Conservation (phyloP, 1,140 invertebrate species). For the Diorhabda sublineata region DNA sequence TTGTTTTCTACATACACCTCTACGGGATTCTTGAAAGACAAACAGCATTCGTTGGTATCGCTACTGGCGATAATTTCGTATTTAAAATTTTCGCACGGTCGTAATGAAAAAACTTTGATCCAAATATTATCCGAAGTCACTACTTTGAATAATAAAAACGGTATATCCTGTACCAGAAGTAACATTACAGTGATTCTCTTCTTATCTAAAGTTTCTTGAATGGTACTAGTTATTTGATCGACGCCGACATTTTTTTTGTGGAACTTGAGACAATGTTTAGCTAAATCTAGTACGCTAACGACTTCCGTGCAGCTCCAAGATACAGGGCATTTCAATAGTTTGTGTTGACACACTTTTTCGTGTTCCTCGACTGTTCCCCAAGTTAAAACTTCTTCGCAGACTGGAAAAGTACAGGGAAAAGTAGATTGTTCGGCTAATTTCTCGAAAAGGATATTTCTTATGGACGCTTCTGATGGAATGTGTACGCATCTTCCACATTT, state of each 20-base stretch:
- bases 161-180: neutral
- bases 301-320: constrained; percentile 8
- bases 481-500: constrained; percentile 10
- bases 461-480: neutral
- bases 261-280: neutral
- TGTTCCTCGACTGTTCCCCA: constrained; percentile 7
- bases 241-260: constrained; percentile 12
- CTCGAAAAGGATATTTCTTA: constrained; percentile 4
- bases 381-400: neutral
- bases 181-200: constrained; percentile 9
- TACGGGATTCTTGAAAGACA: constrained; percentile 4
- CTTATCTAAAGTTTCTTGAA: neutral
- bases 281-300: neutral
- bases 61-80: neutral
- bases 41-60: neutral
- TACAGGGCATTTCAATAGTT: constrained; percentile 5
- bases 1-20: neutral
- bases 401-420: constrained; percentile 10
- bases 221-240: neutral
- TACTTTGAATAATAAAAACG: neutral
- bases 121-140: neutral
- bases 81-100: neutral
- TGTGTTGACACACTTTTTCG: constrained; percentile 4
- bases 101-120: constrained; percentile 8
- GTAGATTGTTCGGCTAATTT: neutral